A percentile compares a stretch with the other conserved stretches of the same genome.
Evolutionary conservation across 37 sponge, comb jelly and placozoan species (phyloP).

Genomic region (Amphimedon queenslandica): DNA sequence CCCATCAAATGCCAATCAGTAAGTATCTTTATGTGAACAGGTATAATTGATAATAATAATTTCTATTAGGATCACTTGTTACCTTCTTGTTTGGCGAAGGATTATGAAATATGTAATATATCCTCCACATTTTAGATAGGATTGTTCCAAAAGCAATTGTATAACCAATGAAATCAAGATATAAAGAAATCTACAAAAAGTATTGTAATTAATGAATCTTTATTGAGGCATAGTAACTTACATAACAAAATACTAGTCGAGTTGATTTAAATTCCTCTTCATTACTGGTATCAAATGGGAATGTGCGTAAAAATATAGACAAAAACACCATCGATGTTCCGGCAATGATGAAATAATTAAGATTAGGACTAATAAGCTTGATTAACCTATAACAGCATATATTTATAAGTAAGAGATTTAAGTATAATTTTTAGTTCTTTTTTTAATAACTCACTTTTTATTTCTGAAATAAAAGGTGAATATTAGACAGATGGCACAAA

Average conservation of each 20-base stretch:
- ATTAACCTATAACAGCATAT: no score
- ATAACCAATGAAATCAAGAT: not conserved
- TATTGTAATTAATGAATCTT: not conserved
- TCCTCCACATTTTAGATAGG: slow-evolving; percentile 9
- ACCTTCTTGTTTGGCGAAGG: not conserved
- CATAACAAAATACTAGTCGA: no score
- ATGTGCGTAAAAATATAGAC: not conserved
- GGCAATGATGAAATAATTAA: slow-evolving; percentile 1
- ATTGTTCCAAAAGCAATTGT: not conserved
- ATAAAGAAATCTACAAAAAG: not conserved
- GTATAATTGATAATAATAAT: no score
- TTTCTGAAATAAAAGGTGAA: slow-evolving; percentile 5
- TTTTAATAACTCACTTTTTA: slow-evolving; percentile 5
- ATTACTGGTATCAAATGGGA: no score
- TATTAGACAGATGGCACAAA: not conserved
- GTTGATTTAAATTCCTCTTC: no score
- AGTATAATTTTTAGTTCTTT: no score
- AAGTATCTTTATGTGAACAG: not conserved
- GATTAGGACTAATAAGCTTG: no score
- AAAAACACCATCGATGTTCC: not conserved
- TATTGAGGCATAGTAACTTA: no score
- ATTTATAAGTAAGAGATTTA: no score
- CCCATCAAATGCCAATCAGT: slow-evolving; percentile 1
- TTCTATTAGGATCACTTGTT: no score
- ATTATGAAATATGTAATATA: slow-evolving; percentile 8